A percentile compares a stretch with the other conserved stretches of the same genome.
These are phyloP conservation scores for Cladorhizidae sp. DNA, from an alignment of 37 sponge, comb jelly and placozoan species.

Conservation along the genomic window DNA sequence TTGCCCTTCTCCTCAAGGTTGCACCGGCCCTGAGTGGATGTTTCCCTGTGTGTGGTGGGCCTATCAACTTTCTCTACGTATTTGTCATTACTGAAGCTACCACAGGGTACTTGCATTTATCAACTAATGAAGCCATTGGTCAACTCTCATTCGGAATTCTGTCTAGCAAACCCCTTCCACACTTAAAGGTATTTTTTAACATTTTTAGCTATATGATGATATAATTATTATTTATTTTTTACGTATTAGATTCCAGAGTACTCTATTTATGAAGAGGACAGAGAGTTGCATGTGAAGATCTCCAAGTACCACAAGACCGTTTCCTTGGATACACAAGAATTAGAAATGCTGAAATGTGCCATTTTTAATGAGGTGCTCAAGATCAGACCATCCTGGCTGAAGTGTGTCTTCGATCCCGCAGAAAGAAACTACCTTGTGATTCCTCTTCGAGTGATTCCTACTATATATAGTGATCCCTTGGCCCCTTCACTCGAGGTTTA, in stretches of 20 bases:
- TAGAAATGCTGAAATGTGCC: slow-evolving; percentile 14
- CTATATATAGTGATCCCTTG: no score
- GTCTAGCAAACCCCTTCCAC: slow-evolving; percentile 49
- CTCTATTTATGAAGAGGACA: slow-evolving; percentile 49
- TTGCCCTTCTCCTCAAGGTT: slow-evolving; percentile 6
- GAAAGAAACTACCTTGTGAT: slow-evolving; percentile 59
- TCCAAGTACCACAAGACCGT: slow-evolving; percentile 12
- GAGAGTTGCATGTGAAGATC: slow-evolving; percentile 38
- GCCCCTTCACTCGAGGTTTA: slow-evolving; percentile 9
- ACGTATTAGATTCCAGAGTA: slow-evolving; percentile 52
- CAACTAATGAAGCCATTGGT: not conserved
- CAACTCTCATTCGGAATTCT: slow-evolving; percentile 54
- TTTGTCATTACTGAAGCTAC: slow-evolving; percentile 35
- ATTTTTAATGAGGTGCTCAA: slow-evolving; percentile 52
- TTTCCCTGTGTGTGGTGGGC: slow-evolving; percentile 13
- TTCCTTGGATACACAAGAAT: slow-evolving; percentile 15
- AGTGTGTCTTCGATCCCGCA: slow-evolving; percentile 11
- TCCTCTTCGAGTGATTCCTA: slow-evolving; percentile 26
- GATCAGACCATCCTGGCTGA: slow-evolving; percentile 21
- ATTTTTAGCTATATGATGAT: no score
- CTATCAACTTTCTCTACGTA: slow-evolving; percentile 42
- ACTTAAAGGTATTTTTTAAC: slow-evolving; percentile 25
- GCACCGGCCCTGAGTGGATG: slow-evolving; percentile 33
- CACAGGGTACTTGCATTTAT: slow-evolving; percentile 13
- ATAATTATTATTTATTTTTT: no score